Evolutionary conservation across 2,888 invertebrate genomes (phyloP).

Genomic region (Diadegma fenestrale): DNA sequence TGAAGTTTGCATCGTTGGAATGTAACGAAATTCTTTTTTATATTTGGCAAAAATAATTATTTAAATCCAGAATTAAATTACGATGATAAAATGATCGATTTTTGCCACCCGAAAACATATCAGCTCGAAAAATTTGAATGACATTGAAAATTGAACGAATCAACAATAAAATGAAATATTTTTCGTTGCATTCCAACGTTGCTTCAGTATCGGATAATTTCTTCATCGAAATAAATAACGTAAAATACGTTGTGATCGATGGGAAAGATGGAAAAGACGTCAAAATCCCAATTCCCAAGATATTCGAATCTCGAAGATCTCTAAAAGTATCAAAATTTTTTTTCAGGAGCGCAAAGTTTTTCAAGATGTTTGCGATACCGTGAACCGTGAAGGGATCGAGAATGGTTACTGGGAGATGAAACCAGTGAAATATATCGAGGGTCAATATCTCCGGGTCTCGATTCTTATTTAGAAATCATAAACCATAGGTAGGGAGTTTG

Average conservation of each 20-base stretch:
- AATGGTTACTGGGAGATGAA: neutral
- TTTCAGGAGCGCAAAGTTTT: neutral
- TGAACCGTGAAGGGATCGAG: neutral
- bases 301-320: neutral
- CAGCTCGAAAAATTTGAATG: no score
- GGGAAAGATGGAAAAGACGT: neutral
- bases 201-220: neutral
- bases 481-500: neutral
- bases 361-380: neutral
- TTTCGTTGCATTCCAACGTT: no score
- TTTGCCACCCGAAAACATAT: no score
- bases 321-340: neutral
- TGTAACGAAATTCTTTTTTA: no score
- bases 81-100: no score
- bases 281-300: neutral
- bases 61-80: no score
- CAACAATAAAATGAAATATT: no score
- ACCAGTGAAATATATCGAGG: slow-evolving; percentile 10
- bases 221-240: neutral
- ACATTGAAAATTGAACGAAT: no score
- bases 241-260: neutral
- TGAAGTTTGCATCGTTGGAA: no score
- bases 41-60: no score
- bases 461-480: neutral
- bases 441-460: neutral